Percentiles rank a stretch among this genome's conserved stretches.
Evolutionary conservation across 2,113 vertebrate species (phyloP).

Genomic region (Elgaria multicarinata): DNA sequence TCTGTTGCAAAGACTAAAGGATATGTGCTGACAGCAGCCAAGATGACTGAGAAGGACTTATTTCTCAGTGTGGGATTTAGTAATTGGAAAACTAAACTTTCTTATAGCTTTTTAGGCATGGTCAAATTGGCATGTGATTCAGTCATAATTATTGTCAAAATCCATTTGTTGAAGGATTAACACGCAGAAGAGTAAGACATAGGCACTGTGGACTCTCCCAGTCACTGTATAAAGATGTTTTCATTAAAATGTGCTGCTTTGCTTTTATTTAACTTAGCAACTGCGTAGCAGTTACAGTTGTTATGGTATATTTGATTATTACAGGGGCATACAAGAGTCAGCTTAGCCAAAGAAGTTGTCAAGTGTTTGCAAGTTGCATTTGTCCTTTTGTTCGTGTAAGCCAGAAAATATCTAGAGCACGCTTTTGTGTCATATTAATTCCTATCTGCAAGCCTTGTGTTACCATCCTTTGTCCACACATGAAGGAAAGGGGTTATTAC

Average conservation of each 20-base stretch:
- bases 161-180: background rate
- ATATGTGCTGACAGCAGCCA: too few species aligned
- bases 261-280: background rate
- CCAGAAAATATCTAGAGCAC: background rate
- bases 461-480: background rate
- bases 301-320: background rate
- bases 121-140: background rate
- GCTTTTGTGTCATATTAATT: background rate
- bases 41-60: too few species aligned
- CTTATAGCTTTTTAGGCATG: background rate
- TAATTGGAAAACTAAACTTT: background rate
- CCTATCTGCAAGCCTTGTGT: background rate
- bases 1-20: too few species aligned
- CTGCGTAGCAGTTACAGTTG: background rate
- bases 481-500: background rate
- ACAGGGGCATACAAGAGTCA: background rate
- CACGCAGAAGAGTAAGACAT: background rate
- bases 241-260: background rate
- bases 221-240: background rate
- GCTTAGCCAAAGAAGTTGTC: background rate
- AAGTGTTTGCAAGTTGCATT: background rate
- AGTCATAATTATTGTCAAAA: background rate
- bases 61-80: background rate
- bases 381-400: background rate
- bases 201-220: background rate